Conservation (phyloP, 2,888 invertebrate genomes). For the Phanerotoma sp. region DNA sequence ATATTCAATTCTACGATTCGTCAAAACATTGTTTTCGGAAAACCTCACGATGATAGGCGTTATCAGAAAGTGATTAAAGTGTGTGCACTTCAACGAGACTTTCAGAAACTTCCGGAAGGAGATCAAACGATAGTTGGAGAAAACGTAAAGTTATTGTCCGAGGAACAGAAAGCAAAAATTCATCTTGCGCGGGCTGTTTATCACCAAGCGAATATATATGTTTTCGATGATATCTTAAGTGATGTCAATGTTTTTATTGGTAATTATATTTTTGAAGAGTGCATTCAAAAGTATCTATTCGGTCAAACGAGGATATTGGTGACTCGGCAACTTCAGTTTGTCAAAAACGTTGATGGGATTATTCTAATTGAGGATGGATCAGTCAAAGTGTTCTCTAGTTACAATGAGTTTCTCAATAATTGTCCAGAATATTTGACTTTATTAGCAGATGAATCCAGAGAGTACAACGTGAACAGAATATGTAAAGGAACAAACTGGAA, state of each 20-base stretch:
- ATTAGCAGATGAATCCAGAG: constrained; percentile 40
- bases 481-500: constrained; percentile 50
- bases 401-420: constrained; percentile 44
- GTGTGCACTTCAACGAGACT: constrained; percentile 57
- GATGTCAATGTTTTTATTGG: constrained; percentile 77
- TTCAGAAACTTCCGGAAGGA: constrained; percentile 66
- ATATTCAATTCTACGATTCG: constrained; percentile 74
- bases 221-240: constrained; percentile 75
- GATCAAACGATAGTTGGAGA: constrained; percentile 74
- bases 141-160: constrained; percentile 70
- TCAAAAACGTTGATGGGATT: constrained; percentile 58
- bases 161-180: constrained; percentile 74
- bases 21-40: constrained; percentile 86
- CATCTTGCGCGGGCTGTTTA: constrained; percentile 65
- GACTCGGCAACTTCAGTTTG: constrained; percentile 74
- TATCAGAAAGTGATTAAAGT: constrained; percentile 59
- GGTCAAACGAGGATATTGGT: constrained; percentile 74
- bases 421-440: constrained; percentile 47
- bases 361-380: constrained; percentile 50
- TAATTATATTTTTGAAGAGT: constrained; percentile 74
- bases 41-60: constrained; percentile 63
- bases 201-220: constrained; percentile 66
- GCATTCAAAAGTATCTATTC: constrained; percentile 67
- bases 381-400: constrained; percentile 40
- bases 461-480: constrained; percentile 39